Evolutionary conservation across 1,140 invertebrate genomes (phyloP).

Genomic region (Meloidogyne chitwoodi): DNA sequence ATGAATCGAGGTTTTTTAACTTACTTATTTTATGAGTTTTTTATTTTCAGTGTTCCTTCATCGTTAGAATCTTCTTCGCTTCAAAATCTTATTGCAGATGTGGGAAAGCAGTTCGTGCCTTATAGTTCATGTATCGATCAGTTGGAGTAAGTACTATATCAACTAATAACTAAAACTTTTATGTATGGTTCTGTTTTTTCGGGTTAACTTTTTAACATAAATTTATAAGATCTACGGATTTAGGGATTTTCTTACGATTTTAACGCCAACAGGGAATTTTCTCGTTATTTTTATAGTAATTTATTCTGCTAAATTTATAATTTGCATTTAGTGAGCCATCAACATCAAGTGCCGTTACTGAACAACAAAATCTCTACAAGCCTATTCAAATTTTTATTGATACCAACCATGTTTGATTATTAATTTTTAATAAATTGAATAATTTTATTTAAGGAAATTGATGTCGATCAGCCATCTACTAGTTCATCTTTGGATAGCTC

Average conservation of each 20-base stretch:
- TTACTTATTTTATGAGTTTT: neutral
- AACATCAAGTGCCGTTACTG: constrained; percentile 2
- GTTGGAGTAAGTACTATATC: neutral
- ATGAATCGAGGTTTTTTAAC: neutral
- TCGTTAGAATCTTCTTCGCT: neutral
- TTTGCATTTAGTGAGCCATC: constrained; percentile 1
- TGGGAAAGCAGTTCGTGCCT: neutral
- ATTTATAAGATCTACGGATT: no score
- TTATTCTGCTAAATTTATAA: neutral
- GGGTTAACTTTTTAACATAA: no score
- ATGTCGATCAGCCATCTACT: constrained; percentile 31
- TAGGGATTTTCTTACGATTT: no score
- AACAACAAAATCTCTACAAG: neutral
- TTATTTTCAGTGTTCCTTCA: neutral
- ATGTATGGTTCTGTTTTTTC: no score
- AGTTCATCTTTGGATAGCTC: constrained; percentile 33
- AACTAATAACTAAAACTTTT: no score
- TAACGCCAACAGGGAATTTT: no score
- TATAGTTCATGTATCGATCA: neutral
- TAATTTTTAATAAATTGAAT: neutral
- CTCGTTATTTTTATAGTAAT: no score
- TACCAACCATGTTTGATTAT: constrained; percentile 5
- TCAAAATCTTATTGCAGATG: neutral
- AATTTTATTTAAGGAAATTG: constrained; percentile 9
- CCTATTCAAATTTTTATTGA: constrained; percentile 26